Evolutionary conservation across 1,140 invertebrate genomes (phyloP), one percentile per base, ranked within the genome.

Genomic region (Drosophila pallidifrons): DNA sequence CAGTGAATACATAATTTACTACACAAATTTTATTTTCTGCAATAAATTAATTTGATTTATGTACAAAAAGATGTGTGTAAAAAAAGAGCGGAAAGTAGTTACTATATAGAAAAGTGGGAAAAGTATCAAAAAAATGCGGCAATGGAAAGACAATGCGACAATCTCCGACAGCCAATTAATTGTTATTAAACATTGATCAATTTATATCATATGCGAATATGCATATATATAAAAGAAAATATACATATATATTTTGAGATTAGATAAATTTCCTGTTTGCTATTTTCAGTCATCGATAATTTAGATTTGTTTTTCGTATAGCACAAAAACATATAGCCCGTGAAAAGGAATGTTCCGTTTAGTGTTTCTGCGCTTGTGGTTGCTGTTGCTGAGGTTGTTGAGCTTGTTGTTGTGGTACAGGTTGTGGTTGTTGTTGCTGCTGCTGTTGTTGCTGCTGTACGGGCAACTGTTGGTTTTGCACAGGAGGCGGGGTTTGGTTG

Each of bases 261-360:
- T 38, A 66, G 30, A 59, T 66, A 59, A 10, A 35, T 30, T 57
- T 72, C 11, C 54, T 46, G 47, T 51, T 69, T 52, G 49, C 74
- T 74, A 67, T 65, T 78, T 78, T 82, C 61, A 82, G 80, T 79
- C 75, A 60, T 78, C 73, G 61, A 67, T 25, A 70, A 58, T 75
- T 72, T 57, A 58, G 49, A 64, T 58, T 51, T 49, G 49, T 47
- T 45, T 51, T 67, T 75, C 30, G 38, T 8, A 7, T 65, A 52
- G 20, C 43, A 46, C 45, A 7, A 75, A 72, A 81, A n/a, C n/a
- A n/a, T n/a, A n/a, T n/a, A n/a, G 32, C 46, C 46, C 55, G 20
- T 63, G 11, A 67, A 25, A 25, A n/a, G 81, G 81, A 83, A 83
- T 83, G 77, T 59, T 83, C 43, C 16, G 58, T 41, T 75, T 82